Evolutionary conservation across 2,797 vertebrate genomes (phyloP), one percentile per base, ranked within the genome.

Genomic region (Alexandromys oeconomus): DNA sequence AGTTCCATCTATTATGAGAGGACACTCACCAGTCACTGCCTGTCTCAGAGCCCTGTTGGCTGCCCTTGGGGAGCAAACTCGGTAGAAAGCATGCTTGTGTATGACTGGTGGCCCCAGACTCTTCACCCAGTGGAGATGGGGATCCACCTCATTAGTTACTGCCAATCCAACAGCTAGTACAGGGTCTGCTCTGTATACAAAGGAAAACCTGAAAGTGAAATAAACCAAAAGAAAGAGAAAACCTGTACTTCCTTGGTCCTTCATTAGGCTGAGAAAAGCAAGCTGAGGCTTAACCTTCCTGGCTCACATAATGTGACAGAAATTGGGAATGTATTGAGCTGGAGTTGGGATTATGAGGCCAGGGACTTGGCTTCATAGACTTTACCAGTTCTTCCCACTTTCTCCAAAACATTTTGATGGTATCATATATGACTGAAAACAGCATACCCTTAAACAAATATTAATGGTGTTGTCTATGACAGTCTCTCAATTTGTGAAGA

Each of bases 401-500:
- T 79, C 73, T 12, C 51, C 1, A 40, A 71, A 91, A 82, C 8
- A 54, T 54, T 51, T 84, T n/a, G 51, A 15, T 37, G 71, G 15
- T 86, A 37, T 25, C 71, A 5, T 76, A 69, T 29, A 5, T 48
- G 43, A 80, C 61, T 27, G 80, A 84, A 29, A 94, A 74, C 11
- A 95, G 57, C 10, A 29, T 25, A 34, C 12, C 37, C 31, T 43
- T 71, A 63, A 27, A 10, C 2, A 92, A 87, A 63, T 73, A 87
- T 6, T 11, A 46, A 92, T 67, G 74, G 40, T 77, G 2, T 34
- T 59, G 2, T 89, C 69, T 65, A 43, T 6, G 34, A 59, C 40
- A 67, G 3, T 34, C 51, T 95, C 59, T 95, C 37, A 34, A 1
- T 92, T 57, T 87, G 48, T 76, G 61, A 95, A 65, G 59, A 92